These are phyloP conservation scores for Rhagoletis zephyria DNA, from an alignment of 1,140 invertebrate species.

Conservation along the genomic window DNA sequence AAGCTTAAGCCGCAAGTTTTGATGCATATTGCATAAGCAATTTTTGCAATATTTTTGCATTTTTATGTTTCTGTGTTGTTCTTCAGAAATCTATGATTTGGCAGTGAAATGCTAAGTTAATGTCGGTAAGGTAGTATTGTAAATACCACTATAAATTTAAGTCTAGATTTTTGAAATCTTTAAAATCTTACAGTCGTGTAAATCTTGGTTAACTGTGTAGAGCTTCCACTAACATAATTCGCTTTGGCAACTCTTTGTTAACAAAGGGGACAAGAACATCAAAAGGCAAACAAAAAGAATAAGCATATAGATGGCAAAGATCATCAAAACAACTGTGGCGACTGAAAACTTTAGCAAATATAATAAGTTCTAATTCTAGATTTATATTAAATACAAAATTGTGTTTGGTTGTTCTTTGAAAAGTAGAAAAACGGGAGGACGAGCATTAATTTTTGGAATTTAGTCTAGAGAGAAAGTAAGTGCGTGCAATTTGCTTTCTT, in stretches of 20 bases:
- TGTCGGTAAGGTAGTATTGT: too few species aligned
- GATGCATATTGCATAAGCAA: too few species aligned
- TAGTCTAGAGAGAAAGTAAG: neutral
- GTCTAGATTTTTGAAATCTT: too few species aligned
- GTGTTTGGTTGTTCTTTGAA: neutral
- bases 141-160: too few species aligned
- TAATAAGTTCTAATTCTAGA: neutral
- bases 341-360: slow-evolving; percentile 22
- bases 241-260: neutral
- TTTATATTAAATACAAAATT: slow-evolving; percentile 1
- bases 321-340: slow-evolving; percentile 19
- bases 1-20: too few species aligned
- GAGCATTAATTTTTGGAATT: neutral
- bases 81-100: too few species aligned
- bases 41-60: too few species aligned
- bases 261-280: neutral
- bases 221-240: too few species aligned
- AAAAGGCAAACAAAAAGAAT: neutral
- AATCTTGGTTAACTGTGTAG: too few species aligned
- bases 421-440: neutral
- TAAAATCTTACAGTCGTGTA: too few species aligned
- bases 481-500: neutral
- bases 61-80: too few species aligned
- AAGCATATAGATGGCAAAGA: slow-evolving; percentile 6
- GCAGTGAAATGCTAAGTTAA: too few species aligned